These are phyloP conservation scores for Seriola quinqueradiata DNA, from an alignment of 2,113 vertebrate species.

Conservation along the genomic window DNA sequence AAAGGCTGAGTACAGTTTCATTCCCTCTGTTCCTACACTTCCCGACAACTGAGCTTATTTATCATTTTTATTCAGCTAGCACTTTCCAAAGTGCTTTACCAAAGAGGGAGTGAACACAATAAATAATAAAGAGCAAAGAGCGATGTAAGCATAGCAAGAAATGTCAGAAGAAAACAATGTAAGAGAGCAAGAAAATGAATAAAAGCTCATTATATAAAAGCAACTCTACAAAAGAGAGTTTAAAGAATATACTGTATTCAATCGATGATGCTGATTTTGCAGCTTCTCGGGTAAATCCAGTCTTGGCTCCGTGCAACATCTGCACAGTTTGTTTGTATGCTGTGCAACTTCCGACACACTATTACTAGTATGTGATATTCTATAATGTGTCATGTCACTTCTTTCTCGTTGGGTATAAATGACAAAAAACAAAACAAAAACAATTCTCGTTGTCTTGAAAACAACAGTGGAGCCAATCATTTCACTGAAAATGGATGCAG, in stretches of 20 bases:
- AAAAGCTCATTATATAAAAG: conserved; percentile 16
- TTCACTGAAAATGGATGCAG: neutral
- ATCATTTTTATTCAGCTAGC: conserved; percentile 52
- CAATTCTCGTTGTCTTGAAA: neutral
- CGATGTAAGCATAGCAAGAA: conserved; percentile 9
- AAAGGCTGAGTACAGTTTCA: conserved; percentile 32
- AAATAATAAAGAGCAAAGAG: conserved; percentile 22
- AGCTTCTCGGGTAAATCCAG: neutral
- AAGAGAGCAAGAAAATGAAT: neutral
- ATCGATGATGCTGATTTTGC: conserved; percentile 8
- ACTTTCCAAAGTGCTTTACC: conserved; percentile 28
- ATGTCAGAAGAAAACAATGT: neutral
- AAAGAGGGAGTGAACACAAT: conserved; percentile 23
- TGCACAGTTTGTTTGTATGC: neutral
- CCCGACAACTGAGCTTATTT: conserved; percentile 14
- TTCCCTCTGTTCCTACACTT: conserved; percentile 13
- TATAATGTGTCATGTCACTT: neutral
- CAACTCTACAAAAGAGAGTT: neutral
- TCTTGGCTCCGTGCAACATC: neutral
- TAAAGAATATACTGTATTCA: conserved; percentile 12
- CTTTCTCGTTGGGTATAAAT: no score
- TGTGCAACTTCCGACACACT: neutral
- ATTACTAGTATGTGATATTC: no score
- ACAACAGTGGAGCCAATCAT: neutral
- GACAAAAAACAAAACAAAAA: no score